These are phyloP conservation scores for Ariopsis seemanni DNA, from an alignment of 2,113 vertebrate species.

Conservation along the genomic window DNA sequence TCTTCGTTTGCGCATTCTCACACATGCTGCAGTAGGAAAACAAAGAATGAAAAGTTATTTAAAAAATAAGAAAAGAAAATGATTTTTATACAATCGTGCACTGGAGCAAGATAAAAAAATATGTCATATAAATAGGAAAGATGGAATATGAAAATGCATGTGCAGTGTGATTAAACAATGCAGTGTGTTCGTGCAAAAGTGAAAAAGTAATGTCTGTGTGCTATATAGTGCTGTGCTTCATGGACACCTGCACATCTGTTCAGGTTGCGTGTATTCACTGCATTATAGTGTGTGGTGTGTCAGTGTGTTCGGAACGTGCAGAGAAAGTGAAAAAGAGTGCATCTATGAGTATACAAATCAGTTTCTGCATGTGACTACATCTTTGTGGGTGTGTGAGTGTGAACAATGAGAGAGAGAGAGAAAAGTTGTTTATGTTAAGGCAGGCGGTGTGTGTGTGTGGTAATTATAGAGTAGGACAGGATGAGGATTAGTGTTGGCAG, in stretches of 20 bases:
- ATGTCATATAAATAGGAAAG: not conserved
- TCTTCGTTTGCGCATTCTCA: not conserved
- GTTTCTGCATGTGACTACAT: not conserved
- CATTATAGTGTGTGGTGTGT: not conserved
- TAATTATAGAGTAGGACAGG: constrained; percentile 55
- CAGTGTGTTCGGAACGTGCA: not conserved
- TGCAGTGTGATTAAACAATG: not conserved
- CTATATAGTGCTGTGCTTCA: not conserved
- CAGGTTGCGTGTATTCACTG: not conserved
- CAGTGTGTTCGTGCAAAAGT: not conserved
- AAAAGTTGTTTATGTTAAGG: constrained; percentile 51
- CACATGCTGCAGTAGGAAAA: not conserved
- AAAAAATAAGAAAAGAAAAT: not conserved
- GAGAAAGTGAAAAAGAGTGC: not conserved
- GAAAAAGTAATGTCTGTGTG: not conserved
- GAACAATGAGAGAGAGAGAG: not conserved
- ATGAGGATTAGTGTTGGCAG: constrained; percentile 47
- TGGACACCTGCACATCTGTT: not conserved
- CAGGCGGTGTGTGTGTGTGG: constrained; percentile 31
- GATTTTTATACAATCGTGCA: not conserved
- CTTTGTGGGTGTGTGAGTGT: constrained; percentile 11
- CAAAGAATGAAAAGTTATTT: not conserved
- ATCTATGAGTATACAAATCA: not conserved
- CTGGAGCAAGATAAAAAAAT: not conserved
- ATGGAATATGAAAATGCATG: not conserved